These are phyloP conservation scores for Oreochromis grahami DNA, from an alignment of 2,797 vertebrate genomes.

Conservation along the genomic window DNA sequence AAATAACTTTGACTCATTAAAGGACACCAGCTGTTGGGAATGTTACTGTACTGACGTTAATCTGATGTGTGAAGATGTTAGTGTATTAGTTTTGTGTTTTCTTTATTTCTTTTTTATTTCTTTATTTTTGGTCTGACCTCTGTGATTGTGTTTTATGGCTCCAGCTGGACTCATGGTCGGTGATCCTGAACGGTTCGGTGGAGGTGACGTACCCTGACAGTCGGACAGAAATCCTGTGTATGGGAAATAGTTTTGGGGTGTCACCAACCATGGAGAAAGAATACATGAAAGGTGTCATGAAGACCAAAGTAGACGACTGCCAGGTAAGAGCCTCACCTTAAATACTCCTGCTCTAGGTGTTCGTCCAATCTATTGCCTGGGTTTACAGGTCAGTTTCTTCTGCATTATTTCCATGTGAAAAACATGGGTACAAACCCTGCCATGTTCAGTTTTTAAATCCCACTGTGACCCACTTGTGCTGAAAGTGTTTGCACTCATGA, in stretches of 20 bases:
- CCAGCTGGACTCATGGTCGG: conserved; percentile 98
- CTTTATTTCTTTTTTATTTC: background rate
- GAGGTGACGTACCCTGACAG: conserved; percentile 93
- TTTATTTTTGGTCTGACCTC: background rate
- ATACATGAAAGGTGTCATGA: conserved; percentile 98
- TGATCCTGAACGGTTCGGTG: conserved; percentile 97
- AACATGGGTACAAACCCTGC: background rate
- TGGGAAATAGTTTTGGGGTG: conserved; percentile 99
- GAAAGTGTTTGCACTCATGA: background rate
- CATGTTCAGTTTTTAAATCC: background rate
- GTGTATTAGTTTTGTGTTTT: background rate
- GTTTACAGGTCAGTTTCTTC: background rate
- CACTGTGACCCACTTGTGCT: background rate
- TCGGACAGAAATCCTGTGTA: conserved; percentile 93
- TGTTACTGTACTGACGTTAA: background rate
- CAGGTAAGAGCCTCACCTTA: conserved; percentile 79
- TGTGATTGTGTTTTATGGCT: background rate
- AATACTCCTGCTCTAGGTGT: background rate
- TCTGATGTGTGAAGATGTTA: background rate
- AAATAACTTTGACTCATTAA: conserved; percentile 43
- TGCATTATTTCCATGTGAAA: background rate
- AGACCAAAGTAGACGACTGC: conserved; percentile 99
- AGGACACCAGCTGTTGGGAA: conserved; percentile 32
- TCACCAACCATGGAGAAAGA: conserved; percentile 98
- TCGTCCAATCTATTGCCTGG: background rate